Conservation (phyloP, 1,140 invertebrate species). For the Ylistrum balloti region DNA sequence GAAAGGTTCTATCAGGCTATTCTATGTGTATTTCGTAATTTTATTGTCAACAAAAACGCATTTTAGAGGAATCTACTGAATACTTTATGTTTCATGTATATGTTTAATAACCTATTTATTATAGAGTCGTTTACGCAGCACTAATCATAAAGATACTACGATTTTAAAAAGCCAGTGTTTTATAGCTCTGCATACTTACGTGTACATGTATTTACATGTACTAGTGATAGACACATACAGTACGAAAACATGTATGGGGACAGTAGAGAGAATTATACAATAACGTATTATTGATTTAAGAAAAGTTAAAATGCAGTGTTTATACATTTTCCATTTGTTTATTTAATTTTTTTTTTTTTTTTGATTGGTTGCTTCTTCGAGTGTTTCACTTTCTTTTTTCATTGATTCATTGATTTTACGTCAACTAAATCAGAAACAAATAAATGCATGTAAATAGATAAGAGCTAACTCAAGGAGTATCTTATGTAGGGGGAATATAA, state of each 20-base stretch:
- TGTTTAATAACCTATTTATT: not conserved
- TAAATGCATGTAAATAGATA: no score
- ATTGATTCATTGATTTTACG: no score
- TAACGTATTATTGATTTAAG: no score
- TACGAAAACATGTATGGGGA: not conserved
- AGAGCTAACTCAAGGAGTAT: no score
- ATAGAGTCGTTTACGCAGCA: not conserved
- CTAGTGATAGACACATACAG: not conserved
- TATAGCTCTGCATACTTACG: not conserved
- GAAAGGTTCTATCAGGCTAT: not conserved
- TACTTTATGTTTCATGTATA: not conserved
- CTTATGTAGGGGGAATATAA: no score
- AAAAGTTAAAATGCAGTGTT: no score
- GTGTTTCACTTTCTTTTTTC: no score
- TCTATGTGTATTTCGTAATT: not conserved
- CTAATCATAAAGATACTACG: not conserved
- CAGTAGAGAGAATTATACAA: no score
- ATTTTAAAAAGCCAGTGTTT: not conserved
- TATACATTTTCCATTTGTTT: no score
- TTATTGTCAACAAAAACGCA: not conserved
- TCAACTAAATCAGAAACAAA: no score
- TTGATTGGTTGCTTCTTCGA: no score
- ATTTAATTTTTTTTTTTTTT: no score
- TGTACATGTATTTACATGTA: not conserved
- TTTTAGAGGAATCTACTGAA: not conserved